Base-by-base conservation (phyloP, 2,113 vertebrate genomes). In the Ptilorrhoa leucosticta region DNA sequence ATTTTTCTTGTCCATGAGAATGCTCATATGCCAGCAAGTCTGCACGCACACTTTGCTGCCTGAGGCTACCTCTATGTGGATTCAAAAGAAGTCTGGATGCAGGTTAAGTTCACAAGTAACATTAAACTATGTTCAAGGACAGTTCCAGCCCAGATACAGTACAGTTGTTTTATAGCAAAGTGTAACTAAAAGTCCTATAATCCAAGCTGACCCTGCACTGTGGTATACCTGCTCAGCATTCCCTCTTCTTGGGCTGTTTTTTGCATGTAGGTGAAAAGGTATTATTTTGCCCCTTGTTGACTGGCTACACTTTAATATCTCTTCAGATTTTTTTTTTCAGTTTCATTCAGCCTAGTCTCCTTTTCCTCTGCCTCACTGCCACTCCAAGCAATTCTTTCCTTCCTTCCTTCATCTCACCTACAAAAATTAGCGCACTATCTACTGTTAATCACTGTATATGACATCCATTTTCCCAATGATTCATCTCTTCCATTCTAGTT, bases 261-360 rank as follows among this genome's bases (percentile, higher is more conserved):
- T 15, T 13, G 2, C 30, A 47, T 0, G 0, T 7, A 28, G 2
- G 4, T 21, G 22, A 53, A 56, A 68, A 86, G 12, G 15, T 30
- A 58, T 75, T 51, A 61, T 24, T 58, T 26, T 65, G 45, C 16
- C 37, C 26, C 18, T 50, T 76, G 17, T 7, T 87, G 28, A 56
- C 35, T 65, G n/a, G 13, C 40, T 69, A 50, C 39, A 30, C 9
- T 40, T 27, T 69, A 37, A 17, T 8, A 14, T 19, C n/a, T 68
- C 31, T 70, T 48, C 33, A 84, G 27, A 60, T 37, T 24, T 47
- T n/a, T 61, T 31, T 11, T 51, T 60, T 64, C 30, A 15, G 21
- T 79, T 85, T 72, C 27, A 51, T 44, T 65, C 39, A 51, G 3
- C 15, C 57, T 48, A 50, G 4, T 17, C 35, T 51, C 18, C 42